Evolutionary conservation across 2,888 invertebrate genomes (phyloP), one percentile per base, ranked within the genome.

Genomic region (Copidosoma aretas): DNA sequence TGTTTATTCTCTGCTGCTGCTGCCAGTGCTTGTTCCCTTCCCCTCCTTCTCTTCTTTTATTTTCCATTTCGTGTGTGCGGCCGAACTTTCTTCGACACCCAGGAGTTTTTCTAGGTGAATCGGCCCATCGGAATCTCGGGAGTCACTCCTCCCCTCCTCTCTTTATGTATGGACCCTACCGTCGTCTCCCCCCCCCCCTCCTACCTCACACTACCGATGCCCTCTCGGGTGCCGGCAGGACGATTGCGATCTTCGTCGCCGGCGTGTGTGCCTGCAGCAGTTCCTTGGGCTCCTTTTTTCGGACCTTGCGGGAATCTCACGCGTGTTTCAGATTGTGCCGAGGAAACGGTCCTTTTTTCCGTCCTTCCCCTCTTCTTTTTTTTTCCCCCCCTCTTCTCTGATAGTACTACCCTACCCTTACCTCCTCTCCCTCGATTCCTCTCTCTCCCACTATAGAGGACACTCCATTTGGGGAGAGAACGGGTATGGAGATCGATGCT

Each of bases 231-330:
- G 51, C 59, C 22, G 49, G 54, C 17, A 43, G 51, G 21, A 59
- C 63, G 70, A 70, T 70, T 70, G 63, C 60, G 43, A 70, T 70
- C 70, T 70, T 67, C 12, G 62, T 19, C 46, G 60, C 54, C 51
- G n/a, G 64, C 41, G 59, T 54, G 41, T 52, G 10, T 19, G 4
- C 49, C 49, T 49, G 10, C 49, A 4, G 49, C 49, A 49, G 19
- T 67, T 65, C 53, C 67, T 67, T 43, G 56, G 58, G 58, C 60
- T 61, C 58, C 39, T 70, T 71, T 68, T 71, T 68, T 68, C 52
- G 56, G 64, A 10, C 65, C 65, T 68, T 68, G 61, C 67, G 64
- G 70, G 67, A 71, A 71, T 71, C 71, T 71, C 68, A 71, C 68
- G 67, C 62, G 71, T 68, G 64, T 70, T 70, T 67, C 15, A 67